Evolutionary conservation across 2,113 vertebrate species (phyloP), one percentile per base, ranked within the genome.

Genomic region (Lophochroa leadbeateri): DNA sequence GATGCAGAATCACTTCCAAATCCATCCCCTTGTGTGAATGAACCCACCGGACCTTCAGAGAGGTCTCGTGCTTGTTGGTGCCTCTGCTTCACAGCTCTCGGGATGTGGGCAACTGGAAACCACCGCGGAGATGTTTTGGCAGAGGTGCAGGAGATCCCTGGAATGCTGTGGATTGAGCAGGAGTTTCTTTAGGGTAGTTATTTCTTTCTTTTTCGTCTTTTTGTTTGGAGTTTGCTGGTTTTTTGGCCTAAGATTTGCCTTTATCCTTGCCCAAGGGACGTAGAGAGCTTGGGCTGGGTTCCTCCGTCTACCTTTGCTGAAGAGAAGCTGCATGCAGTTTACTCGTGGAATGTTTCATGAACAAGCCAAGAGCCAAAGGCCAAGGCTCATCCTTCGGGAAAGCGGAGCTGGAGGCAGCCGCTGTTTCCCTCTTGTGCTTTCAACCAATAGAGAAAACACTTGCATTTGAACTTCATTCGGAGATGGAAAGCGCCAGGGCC

Each of bases 221-320:
- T 79, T 90, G 65, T 92, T 80, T 69, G 53, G 28, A 35, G 35
- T 90, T 92, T 90, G 65, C 35, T 44, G 39, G 16, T 11, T 76
- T 74, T 91, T 85, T 87, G 69, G 47, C 63, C 50, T 78, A 53
- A 53, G 72, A 64, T 91, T 91, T 94, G 88, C 91, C 92, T 96
- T 95, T 79, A 23, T 37, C 49, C n/a, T 85, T 12, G 68, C 92
- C 90, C 79, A 69, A 80, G 94, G 64, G 81, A 68, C 76, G 28
- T 61, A 3, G 25, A 23, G 31, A 15, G 33, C 23, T 52, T n/a
- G 53, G 76, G 86, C 55, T 77, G 35, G 5, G 6, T 78, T 82
- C 55, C 49, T 17, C 41, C 11, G 12, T 84, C 74, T 39, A 18
- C 78, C 61, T 39, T 63, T 0, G 4, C 76, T 50, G 76, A 69